These are phyloP conservation scores for Venustaconcha ellipsiformis DNA, from an alignment of 1,140 invertebrate species.

Conservation along the genomic window DNA sequence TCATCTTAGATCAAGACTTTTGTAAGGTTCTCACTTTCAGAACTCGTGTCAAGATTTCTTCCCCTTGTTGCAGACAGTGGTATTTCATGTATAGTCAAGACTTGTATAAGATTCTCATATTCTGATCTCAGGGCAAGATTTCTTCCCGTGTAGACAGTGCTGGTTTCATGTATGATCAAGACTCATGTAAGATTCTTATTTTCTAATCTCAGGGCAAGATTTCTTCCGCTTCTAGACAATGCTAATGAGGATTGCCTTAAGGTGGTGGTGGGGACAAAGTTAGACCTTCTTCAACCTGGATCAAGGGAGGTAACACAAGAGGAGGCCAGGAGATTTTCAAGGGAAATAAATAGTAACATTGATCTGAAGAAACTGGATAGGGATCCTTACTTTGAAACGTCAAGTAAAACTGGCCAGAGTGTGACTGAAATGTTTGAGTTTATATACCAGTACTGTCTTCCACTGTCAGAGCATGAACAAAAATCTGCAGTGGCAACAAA, in stretches of 20 bases:
- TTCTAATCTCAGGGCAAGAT: constrained; percentile 53
- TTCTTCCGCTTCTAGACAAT: constrained; percentile 62
- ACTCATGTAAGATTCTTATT: too few relatives aligned
- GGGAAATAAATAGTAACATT: constrained; percentile 59
- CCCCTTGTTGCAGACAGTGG: too few relatives aligned
- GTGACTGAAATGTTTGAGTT: constrained; percentile 68
- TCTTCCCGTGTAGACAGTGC: constrained; percentile 60
- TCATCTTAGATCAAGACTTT: too few relatives aligned
- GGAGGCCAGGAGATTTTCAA: constrained; percentile 53
- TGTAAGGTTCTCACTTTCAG: too few relatives aligned
- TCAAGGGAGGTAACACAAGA: constrained; percentile 52
- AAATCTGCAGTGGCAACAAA: not conserved
- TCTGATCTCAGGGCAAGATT: constrained; percentile 58
- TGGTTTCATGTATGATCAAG: too few relatives aligned
- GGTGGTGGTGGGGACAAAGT: constrained; percentile 67
- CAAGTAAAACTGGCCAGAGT: constrained; percentile 62
- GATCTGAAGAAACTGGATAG: constrained; percentile 39
- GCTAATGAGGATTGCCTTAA: constrained; percentile 63
- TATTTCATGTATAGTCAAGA: too few relatives aligned
- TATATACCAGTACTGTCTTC: constrained; percentile 63
- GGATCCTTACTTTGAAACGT: constrained; percentile 69
- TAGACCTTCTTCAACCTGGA: constrained; percentile 55
- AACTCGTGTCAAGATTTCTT: too few relatives aligned
- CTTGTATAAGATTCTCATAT: too few relatives aligned
- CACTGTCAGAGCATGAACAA: constrained; percentile 41